Evolutionary conservation across 2,888 invertebrate species (phyloP).

Genomic region (Eristalinus sepulchralis): DNA sequence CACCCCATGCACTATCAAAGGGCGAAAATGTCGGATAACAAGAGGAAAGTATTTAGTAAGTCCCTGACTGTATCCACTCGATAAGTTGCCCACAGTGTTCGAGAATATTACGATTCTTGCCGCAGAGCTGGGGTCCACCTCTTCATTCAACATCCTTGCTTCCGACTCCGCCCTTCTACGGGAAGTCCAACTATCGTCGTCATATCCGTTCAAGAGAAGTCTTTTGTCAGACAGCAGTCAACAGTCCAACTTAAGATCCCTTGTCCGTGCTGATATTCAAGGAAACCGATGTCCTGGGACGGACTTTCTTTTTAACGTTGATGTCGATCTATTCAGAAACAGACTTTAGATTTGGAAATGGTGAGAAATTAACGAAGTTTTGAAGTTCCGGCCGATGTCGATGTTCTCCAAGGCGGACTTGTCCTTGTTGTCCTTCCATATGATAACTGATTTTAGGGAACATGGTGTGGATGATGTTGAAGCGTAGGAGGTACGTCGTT

Average conservation of each 20-base stretch:
- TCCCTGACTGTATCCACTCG: not conserved
- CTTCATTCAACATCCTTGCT: conserved; percentile 81
- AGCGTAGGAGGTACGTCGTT: not conserved
- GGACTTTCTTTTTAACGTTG: conserved; percentile 82
- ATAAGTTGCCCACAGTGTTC: conserved; percentile 37
- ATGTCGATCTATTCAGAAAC: conserved; percentile 43
- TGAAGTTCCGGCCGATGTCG: conserved; percentile 17
- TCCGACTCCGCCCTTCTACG: conserved; percentile 25
- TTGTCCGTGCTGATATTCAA: conserved; percentile 89
- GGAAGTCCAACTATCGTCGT: conserved; percentile 23
- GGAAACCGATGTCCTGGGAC: conserved; percentile 88
- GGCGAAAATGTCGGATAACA: not conserved
- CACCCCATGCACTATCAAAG: not conserved
- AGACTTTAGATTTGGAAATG: not conserved
- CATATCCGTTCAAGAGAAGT: conserved; percentile 85
- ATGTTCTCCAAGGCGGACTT: conserved; percentile 22
- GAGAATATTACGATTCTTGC: conserved; percentile 77
- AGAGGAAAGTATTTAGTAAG: not conserved
- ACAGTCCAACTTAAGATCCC: conserved; percentile 89
- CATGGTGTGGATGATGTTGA: conserved; percentile 31
- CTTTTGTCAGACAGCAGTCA: conserved; percentile 93
- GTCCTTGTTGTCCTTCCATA: not conserved
- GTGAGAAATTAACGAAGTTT: conserved; percentile 33
- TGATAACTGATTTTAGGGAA: conserved; percentile 54
- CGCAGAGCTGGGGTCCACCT: conserved; percentile 24